phyloP scores from a whole-genome alignment of 2,113 vertebrate species.

The Noturus placidus region DNA sequence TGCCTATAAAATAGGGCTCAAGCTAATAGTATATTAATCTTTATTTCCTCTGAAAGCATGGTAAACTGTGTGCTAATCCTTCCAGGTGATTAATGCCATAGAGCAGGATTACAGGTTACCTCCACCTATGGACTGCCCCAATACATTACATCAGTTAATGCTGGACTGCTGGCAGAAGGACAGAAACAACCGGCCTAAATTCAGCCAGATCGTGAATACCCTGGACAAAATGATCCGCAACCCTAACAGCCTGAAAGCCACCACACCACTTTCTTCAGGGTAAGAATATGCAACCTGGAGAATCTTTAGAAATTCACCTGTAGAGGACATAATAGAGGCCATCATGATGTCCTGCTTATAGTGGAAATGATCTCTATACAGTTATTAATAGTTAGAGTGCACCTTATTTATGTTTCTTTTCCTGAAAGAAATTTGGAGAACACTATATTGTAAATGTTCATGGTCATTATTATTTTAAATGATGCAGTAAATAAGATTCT shows the following conservation, averaged over 20 bases:
- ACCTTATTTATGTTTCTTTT: not conserved
- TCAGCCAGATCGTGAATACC: conserved; percentile 91
- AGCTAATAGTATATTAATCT: not conserved
- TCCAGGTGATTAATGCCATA: conserved; percentile 92
- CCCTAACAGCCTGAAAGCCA: conserved; percentile 90
- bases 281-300: conserved; percentile 55
- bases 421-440: not conserved
- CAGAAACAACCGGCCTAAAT: conserved; percentile 90
- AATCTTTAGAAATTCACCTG: not conserved
- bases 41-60: not conserved
- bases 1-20: not conserved
- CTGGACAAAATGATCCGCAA: conserved; percentile 98
- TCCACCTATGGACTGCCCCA: conserved; percentile 93
- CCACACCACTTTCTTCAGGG: conserved; percentile 90
- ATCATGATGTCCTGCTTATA: not conserved
- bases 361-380: not conserved
- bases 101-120: conserved; percentile 95
- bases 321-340: not conserved
- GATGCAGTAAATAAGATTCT: not conserved
- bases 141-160: conserved; percentile 92
- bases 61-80: not conserved
- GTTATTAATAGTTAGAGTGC: not conserved
- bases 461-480: not conserved
- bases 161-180: conserved; percentile 98
- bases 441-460: not conserved